Conservation (phyloP, 2,888 invertebrate species). For the Tethea ocularis region DNA sequence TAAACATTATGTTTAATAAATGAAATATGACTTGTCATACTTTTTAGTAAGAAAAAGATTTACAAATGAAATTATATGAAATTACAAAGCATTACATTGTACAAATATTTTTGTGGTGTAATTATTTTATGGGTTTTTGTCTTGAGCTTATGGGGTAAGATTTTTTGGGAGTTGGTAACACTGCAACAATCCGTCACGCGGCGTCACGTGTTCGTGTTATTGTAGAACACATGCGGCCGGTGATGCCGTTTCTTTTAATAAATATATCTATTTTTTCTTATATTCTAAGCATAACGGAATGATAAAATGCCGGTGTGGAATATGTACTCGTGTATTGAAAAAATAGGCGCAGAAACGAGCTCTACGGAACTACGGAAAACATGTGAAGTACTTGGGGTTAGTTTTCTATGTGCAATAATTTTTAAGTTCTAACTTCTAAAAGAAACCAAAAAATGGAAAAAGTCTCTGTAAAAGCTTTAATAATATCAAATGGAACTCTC, state of each 20-base stretch:
- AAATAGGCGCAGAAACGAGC: slow-evolving; percentile 46
- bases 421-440: neutral
- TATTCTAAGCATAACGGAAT: slow-evolving; percentile 25
- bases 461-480: neutral
- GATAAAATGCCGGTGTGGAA: slow-evolving; percentile 43
- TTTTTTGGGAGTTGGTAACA: too few species aligned
- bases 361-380: slow-evolving; percentile 52
- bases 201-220: slow-evolving; percentile 32
- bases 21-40: too few species aligned
- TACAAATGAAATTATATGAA: too few species aligned
- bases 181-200: too few species aligned
- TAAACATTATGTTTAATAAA: too few species aligned
- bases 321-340: slow-evolving; percentile 39
- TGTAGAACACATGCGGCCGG: slow-evolving; percentile 39
- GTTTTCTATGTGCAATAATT: slow-evolving; percentile 26
- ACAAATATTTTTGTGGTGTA: too few species aligned
- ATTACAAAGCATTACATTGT: too few species aligned
- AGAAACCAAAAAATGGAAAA: neutral
- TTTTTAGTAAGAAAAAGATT: too few species aligned
- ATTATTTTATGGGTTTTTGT: too few species aligned
- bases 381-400: slow-evolving; percentile 59
- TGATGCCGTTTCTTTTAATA: slow-evolving; percentile 10
- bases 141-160: too few species aligned
- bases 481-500: too few species aligned
- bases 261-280: slow-evolving; percentile 11